phyloP scores from a whole-genome alignment of 2,888 invertebrate species.

The Pimpla rufipes region DNA sequence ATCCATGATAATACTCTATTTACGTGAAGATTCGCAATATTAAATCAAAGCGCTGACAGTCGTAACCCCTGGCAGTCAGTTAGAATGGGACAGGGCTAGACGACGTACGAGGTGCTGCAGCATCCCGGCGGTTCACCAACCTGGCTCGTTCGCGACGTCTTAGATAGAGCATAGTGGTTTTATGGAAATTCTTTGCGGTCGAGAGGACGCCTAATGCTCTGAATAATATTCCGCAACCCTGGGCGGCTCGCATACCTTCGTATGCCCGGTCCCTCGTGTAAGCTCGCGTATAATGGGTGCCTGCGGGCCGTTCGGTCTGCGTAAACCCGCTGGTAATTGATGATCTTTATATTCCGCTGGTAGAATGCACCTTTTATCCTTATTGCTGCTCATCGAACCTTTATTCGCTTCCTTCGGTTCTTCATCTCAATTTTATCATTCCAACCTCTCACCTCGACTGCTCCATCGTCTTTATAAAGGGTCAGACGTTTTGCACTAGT shows the following conservation, averaged over 20 bases:
- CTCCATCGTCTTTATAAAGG: no score
- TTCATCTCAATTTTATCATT: slow-evolving; percentile 43
- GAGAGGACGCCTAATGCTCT: slow-evolving; percentile 82
- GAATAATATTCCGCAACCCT: slow-evolving; percentile 82
- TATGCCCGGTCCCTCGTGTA: slow-evolving; percentile 31
- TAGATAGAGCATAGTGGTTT: slow-evolving; percentile 82
- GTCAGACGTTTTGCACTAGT: not conserved
- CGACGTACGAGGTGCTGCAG: slow-evolving; percentile 35
- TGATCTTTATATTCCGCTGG: slow-evolving; percentile 81
- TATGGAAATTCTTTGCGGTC: slow-evolving; percentile 82
- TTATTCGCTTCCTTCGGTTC: slow-evolving; percentile 37
- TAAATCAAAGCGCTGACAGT: slow-evolving; percentile 74
- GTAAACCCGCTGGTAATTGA: slow-evolving; percentile 78
- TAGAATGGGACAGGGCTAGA: slow-evolving; percentile 34
- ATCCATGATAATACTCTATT: slow-evolving; percentile 43
- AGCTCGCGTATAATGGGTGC: slow-evolving; percentile 67
- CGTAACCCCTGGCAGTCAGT: slow-evolving; percentile 66
- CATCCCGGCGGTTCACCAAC: slow-evolving; percentile 39
- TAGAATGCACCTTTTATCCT: slow-evolving; percentile 76
- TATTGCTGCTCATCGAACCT: slow-evolving; percentile 49
- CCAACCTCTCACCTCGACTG: not conserved
- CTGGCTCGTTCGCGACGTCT: slow-evolving; percentile 72
- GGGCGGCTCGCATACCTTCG: slow-evolving; percentile 70
- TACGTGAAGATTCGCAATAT: slow-evolving; percentile 61
- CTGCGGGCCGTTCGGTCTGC: slow-evolving; percentile 49